Base-by-base conservation (phyloP, 1,140 invertebrate species). In the Calephelis nemesis region DNA sequence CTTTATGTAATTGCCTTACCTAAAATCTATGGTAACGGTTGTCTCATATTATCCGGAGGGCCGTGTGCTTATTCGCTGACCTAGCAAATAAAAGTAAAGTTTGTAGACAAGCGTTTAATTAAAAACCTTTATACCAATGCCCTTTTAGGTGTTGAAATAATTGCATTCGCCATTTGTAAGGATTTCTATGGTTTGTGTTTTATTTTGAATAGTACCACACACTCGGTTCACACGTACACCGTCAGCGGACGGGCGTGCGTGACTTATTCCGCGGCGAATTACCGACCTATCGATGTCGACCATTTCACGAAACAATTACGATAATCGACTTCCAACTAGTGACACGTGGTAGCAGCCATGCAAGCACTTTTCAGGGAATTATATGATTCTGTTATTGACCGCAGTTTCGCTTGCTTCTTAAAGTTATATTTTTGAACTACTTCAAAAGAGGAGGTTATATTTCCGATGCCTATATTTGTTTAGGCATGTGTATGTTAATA, bases 231-330 rank as follows among this genome's bases (percentile, higher is more conserved):
- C 15, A 58, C 54, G 54, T 58, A 30, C 13, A 30, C 12, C 54
- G 15, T 58, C 52, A 58, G 52, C 52, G 52, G 52, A 58, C 19
- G 19, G 5, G 9, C 52, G 52, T 58, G 52, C 52, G 52, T 58
- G 52, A 58, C 52, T 58, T 58, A 58, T 58, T 19, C 52, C 52
- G 15, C 15, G 11, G 13, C 19, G 52, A 58, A 58, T 58, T 58
- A 58, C 15, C 52, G 19, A 58, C 50, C 50, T 54, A 54, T 30
- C 30, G 30, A 30, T 54, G 8, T n/a, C 13, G 15, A 19, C 52
- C 9, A 58, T 58, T 58, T 58, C 52, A 58, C 52, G 52, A 58
- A 58, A 58, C 52, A 39, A 58, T 58, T 58, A 58, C 52, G 15
- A 39, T 58, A 58, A 58, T 58, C 52, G 52, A 58, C 52, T 58